Evolutionary conservation across 2,113 vertebrate genomes (phyloP).

Genomic region (Chaetodon trifascialis): DNA sequence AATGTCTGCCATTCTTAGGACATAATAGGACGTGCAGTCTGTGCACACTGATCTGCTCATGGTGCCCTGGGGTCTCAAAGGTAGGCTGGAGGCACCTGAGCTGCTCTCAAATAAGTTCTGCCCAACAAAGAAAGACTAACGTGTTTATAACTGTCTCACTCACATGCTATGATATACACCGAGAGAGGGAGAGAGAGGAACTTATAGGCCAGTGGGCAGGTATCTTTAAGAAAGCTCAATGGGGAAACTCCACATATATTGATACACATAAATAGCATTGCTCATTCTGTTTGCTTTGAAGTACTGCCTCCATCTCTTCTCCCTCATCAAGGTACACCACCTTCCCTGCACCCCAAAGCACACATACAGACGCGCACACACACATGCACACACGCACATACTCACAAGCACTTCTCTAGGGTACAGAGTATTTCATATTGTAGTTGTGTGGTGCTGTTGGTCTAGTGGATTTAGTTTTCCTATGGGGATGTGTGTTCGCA

Average conservation of each 20-base stretch:
- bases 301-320: slow-evolving; percentile 43
- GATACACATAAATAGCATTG: slow-evolving; percentile 56
- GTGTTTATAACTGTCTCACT: slow-evolving; percentile 17
- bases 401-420: slow-evolving; percentile 44
- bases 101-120: slow-evolving; percentile 34
- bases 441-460: slow-evolving; percentile 57
- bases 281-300: slow-evolving; percentile 63
- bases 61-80: slow-evolving; percentile 19
- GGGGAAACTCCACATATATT: slow-evolving; percentile 56
- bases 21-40: slow-evolving; percentile 40
- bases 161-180: not conserved
- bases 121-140: slow-evolving; percentile 26
- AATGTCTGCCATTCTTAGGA: slow-evolving; percentile 61
- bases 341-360: slow-evolving; percentile 23
- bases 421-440: slow-evolving; percentile 46
- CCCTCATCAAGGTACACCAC: slow-evolving; percentile 51
- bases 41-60: slow-evolving; percentile 26
- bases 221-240: slow-evolving; percentile 51
- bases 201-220: slow-evolving; percentile 44
- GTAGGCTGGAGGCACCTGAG: slow-evolving; percentile 35
- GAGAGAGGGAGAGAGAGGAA: slow-evolving; percentile 28
- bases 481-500: slow-evolving; percentile 70
- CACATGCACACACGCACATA: slow-evolving; percentile 13
- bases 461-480: slow-evolving; percentile 65
- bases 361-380: slow-evolving; percentile 11